Conservation (phyloP, 2,113 vertebrate genomes). For the Variabilichromis moorii region DNA sequence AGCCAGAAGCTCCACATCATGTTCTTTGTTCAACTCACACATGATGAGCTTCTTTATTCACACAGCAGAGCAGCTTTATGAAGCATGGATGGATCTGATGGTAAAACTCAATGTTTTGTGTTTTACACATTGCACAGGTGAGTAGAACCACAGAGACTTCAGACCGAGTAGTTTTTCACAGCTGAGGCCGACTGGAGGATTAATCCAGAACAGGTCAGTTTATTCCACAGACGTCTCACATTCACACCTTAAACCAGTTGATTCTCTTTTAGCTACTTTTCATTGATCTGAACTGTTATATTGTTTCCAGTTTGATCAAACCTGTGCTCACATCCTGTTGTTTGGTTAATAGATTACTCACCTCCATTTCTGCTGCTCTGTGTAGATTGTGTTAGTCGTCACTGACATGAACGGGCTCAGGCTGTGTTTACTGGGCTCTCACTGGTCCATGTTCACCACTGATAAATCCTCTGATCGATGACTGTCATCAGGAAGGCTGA, state of each 20-base stretch:
- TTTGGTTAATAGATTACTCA: background rate
- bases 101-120: background rate
- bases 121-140: background rate
- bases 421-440: background rate
- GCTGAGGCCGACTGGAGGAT: background rate
- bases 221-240: background rate
- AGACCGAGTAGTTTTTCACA: accelerated
- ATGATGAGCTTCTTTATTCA: background rate
- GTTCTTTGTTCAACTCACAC: background rate
- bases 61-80: background rate
- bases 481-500: background rate
- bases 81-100: background rate
- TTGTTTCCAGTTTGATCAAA: background rate
- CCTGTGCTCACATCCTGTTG: background rate
- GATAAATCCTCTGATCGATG: background rate
- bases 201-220: background rate
- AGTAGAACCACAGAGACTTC: background rate
- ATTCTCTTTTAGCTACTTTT: background rate
- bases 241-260: background rate
- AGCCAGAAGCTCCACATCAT: background rate
- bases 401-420: background rate
- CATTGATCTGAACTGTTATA: background rate
- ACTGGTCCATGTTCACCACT: background rate
- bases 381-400: background rate
- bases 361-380: background rate